Evolutionary conservation across 2,113 vertebrate genomes (phyloP), one percentile per base, ranked within the genome.

Genomic region (Corydoras sp.): DNA sequence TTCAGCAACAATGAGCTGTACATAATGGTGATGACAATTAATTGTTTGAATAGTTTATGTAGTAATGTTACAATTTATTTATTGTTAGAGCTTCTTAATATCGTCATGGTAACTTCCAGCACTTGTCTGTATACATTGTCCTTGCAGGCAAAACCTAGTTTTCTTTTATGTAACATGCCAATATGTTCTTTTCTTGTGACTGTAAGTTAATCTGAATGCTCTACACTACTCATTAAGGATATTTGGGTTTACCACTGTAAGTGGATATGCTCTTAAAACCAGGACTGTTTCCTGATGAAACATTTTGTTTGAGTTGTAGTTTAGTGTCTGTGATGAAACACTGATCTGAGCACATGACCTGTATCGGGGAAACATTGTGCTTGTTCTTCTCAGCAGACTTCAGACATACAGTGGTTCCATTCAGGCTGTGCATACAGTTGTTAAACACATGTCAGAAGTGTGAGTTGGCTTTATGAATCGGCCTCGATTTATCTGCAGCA

Each of bases 381-480:
- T 50, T 67, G n/a, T 62, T 65, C 13, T 54, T 31, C 14, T 4
- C 10, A 8, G 9, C 48, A 67, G 64, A 31, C 56, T 30, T 53
- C 51, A 73, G 32, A 62, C 29, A 50, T 60, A 49, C 54, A 68
- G 63, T 58, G 69, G 35, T 59, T 7, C 18, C 62, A 55, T 49
- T 73, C 55, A 72, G 32, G 54, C 15, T 9, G 9, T 62, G 58
- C 55, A 18, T 48, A 29, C 58, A n/a, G 62, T 48, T 32, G 35
- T 18, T 74, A 71, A 64, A 30, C 72, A 55, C 56, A 66, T 24
- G 63, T 18, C 58, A 31, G 76, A 58, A 56, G 62, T 43, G 35
- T 43, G 53, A 29, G 55, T n/a, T 43, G 58, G 55, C 56, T 73
- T 60, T 43, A 49, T 66, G 66, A 66, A 61, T 62, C 49, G 48